Evolutionary conservation across 2,888 invertebrate genomes (phyloP), one percentile per base, ranked within the genome.

Genomic region (Eledona agricola): DNA sequence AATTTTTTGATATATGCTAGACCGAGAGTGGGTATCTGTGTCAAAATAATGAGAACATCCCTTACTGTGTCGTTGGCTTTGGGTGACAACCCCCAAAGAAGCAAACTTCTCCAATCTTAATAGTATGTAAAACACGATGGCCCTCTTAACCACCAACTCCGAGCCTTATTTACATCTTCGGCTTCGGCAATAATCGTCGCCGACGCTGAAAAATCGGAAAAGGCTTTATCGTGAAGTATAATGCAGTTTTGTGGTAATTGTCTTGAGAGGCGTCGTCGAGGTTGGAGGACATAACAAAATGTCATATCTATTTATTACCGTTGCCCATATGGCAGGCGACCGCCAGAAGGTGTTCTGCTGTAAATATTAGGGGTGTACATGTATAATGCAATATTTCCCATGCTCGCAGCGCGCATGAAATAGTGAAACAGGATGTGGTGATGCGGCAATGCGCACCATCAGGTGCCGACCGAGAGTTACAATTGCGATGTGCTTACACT

Each of bases 401-500:
- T 72, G 71, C 71, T 67, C 60, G 58, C 55, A 62, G 65, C 70
- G 69, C 67, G 63, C 65, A 65, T 69, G 69, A 69, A 68, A 70
- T 67, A 66, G 64, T 67, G 63, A 64, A 66, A 63, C 69, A 62
- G 70, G 70, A 71, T 71, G 72, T 70, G 70, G 72, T 69, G 71
- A 71, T 71, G 71, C 69, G 70, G 69, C 68, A 70, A 69, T 70
- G 68, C 66, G 69, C 66, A 64, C 72, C 72, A 71, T 71, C 72
- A 72, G 73, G 72, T 72, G 72, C 72, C 63, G 60, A 51, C 57
- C 62, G 62, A 69, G 65, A 71, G 71, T 71, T 72, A 73, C 72
- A 72, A 67, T 72, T 73, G 71, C 70, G 64, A 72, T 72, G 72
- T 73, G 73, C 71, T 67, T 66, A 66, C 64, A 70, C 67, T 72